A percentile compares a stretch with the other conserved stretches of the same genome.
phyloP scores from a whole-genome alignment of 2,888 invertebrate species.

The Dasysyrphus albostriatus region DNA sequence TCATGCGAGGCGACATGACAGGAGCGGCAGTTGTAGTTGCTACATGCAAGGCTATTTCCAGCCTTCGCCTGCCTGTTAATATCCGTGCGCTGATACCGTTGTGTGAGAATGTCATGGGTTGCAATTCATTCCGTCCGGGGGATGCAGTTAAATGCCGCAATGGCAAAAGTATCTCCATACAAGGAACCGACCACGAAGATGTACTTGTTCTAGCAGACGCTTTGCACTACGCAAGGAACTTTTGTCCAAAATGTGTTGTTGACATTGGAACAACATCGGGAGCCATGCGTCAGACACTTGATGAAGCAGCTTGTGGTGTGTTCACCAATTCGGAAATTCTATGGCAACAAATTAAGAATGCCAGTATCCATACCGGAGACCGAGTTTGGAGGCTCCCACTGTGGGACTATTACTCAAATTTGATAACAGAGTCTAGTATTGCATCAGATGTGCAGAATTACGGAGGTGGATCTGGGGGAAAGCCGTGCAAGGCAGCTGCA shows the following conservation, averaged over 20 bases:
- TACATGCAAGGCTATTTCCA: constrained; percentile 88
- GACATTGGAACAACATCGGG: constrained; percentile 92
- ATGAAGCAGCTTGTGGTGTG: constrained; percentile 88
- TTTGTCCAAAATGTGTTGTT: constrained; percentile 88
- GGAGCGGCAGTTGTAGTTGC: constrained; percentile 92
- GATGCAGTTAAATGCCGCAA: constrained; percentile 91
- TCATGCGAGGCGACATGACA: constrained; percentile 93
- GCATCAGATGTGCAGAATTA: constrained; percentile 81
- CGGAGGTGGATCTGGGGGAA: constrained; percentile 83
- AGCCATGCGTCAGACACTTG: constrained; percentile 87
- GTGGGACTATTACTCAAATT: constrained; percentile 87
- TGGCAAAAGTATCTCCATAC: constrained; percentile 88
- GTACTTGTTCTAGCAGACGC: constrained; percentile 91
- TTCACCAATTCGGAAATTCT: constrained; percentile 90
- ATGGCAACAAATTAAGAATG: constrained; percentile 87
- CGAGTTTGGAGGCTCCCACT: constrained; percentile 93
- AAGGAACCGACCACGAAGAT: constrained; percentile 92
- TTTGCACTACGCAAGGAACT: constrained; percentile 88
- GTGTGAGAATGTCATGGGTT: constrained; percentile 92
- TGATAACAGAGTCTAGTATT: constrained; percentile 16
- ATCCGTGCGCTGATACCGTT: constrained; percentile 90
- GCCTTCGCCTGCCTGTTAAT: constrained; percentile 89
- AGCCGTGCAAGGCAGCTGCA: constrained; percentile 89
- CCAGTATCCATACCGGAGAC: constrained; percentile 90
- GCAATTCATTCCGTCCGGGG: constrained; percentile 91